Evolutionary conservation across 2,888 invertebrate genomes (phyloP), one percentile per base, ranked within the genome.

Genomic region (Mermis nigrescens): DNA sequence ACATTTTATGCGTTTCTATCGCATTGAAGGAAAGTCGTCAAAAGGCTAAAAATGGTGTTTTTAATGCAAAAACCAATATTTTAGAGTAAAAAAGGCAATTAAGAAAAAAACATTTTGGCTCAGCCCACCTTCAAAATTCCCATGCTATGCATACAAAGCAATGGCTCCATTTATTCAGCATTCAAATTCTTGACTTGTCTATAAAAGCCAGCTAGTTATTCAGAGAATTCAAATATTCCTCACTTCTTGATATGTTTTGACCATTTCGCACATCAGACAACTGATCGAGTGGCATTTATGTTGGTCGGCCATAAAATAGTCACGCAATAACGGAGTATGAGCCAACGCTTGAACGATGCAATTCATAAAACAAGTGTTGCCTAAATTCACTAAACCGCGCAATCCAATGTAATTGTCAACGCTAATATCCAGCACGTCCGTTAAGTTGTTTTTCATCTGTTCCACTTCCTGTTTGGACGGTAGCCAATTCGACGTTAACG

Each of bases 291-390:
- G 81, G 76, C 92, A 94, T 69, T 83, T 82, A 73, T 95, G 94
- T 66, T 83, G 82, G 75, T 94, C 91, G 46, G 88, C 84, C 66
- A 98, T 79, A 74, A 98, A 94, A 76, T 89, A 95, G 74, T 95
- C 92, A 63, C 94, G 79, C 58, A 98, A 77, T 46, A 94, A 77
- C 1, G 94, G 92, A 2, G 92, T 94, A 74, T 95, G 94, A 66
- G 90, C 89, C 66, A 98, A 75, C 0, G 90, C 87, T 24, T 52
- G 38, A 12, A 95, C 84, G 68, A 95, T 91, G 72, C 91, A 91
- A 76, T 92, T 95, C 89, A 98, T 91, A 73, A 92, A 98, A 76
- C 95, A 98, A 2, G 95, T 95, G 66, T 90, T 86, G 38, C 95
- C 95, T 63, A 98, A 79, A 76, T 98, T 98, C 69, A 92, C 83